A percentile compares a stretch with the other conserved stretches of the same genome.
phyloP scores from a whole-genome alignment of 2,113 vertebrate genomes.

The Nyctereutes procyonoides region DNA sequence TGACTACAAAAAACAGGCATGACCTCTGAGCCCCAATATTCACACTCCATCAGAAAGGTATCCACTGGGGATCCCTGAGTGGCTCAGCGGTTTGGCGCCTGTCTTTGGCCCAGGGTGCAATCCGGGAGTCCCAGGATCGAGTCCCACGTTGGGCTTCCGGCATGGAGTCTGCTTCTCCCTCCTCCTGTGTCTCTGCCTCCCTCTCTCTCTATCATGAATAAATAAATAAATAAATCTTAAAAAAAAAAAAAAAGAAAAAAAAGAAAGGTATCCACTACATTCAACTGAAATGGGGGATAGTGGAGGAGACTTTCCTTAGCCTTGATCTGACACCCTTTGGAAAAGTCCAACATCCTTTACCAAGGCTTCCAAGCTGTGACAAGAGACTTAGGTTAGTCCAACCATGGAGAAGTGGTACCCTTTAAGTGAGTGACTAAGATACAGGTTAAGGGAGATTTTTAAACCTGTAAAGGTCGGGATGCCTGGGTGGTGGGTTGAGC shows the following conservation, averaged over 20 bases:
- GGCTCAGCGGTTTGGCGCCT: too few species aligned
- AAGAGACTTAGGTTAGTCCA: not conserved
- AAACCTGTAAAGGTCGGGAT: not conserved
- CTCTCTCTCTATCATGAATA: too few species aligned
- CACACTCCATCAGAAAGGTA: not conserved
- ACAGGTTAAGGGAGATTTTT: not conserved
- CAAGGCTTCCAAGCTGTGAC: conserved; percentile 27
- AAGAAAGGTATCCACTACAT: not conserved
- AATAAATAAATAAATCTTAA: too few species aligned
- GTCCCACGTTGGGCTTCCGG: too few species aligned
- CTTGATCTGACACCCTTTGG: not conserved
- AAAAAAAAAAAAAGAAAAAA: too few species aligned
- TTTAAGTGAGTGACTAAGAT: not conserved
- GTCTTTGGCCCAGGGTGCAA: too few species aligned
- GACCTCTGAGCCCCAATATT: not conserved
- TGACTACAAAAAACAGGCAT: not conserved
- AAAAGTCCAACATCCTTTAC: conserved; percentile 36
- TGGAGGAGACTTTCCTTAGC: not conserved
- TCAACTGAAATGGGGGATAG: not conserved
- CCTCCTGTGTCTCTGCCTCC: too few species aligned
- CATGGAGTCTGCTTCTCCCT: too few species aligned
- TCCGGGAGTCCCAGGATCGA: too few species aligned
- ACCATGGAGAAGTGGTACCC: conserved; percentile 1
- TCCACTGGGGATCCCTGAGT: not conserved
- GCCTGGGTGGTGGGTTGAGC: too few species aligned